These are phyloP conservation scores for Phymastichus coffea DNA, from an alignment of 1,140 invertebrate genomes.

Conservation along the genomic window DNA sequence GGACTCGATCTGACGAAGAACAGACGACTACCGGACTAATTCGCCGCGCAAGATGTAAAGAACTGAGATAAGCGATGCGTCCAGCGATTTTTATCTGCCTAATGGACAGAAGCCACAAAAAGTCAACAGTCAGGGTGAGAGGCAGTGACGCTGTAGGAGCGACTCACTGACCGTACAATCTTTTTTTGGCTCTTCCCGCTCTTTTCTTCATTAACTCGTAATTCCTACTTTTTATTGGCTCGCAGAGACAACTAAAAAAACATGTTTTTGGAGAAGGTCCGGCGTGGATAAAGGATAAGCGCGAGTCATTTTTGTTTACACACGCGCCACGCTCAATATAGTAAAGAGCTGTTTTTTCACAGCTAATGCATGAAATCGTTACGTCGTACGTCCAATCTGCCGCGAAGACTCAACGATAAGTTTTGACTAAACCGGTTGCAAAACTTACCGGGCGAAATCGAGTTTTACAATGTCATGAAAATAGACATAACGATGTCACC, in stretches of 20 bases:
- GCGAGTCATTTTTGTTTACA: constrained; percentile 2
- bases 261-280: not conserved
- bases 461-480: no score
- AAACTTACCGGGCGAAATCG: no score
- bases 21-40: constrained; percentile 12
- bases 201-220: not conserved
- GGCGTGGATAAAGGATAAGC: not conserved
- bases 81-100: constrained; percentile 46
- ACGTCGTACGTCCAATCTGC: no score
- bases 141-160: constrained; percentile 31
- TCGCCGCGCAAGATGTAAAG: constrained; percentile 32
- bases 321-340: not conserved
- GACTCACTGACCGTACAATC: constrained; percentile 31
- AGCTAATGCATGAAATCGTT: not conserved
- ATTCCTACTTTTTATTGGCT: no score
- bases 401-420: no score
- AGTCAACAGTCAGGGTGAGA: constrained; percentile 43
- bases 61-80: constrained; percentile 38
- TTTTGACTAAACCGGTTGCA: no score
- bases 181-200: not conserved
- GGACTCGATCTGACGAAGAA: no score
- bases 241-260: no score
- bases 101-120: constrained; percentile 52
- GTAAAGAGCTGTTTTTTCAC: no score
- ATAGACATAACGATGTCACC: no score